Conservation (phyloP, 2,797 vertebrate genomes). For the Thamnophis elegans region DNA sequence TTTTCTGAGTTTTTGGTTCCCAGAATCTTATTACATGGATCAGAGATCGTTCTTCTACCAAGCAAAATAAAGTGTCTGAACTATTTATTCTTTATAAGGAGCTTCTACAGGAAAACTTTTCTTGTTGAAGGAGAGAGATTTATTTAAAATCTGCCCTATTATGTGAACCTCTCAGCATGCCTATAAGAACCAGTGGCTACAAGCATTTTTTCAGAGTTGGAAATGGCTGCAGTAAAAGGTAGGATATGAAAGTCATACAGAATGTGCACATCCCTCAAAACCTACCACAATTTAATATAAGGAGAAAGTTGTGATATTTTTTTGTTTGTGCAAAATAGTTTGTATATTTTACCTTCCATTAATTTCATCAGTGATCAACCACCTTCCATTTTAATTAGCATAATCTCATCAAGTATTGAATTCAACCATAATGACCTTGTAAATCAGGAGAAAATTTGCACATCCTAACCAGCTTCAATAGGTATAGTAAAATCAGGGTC, state of each 20-base stretch:
- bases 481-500: background rate
- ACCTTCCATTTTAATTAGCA: constrained; percentile 29
- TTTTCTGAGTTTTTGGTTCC: background rate
- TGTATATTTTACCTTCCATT: constrained; percentile 17
- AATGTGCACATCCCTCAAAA: background rate
- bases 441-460: constrained; percentile 24
- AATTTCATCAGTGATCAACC: constrained; percentile 15
- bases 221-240: background rate
- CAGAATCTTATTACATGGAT: background rate
- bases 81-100: background rate
- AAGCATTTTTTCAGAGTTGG: background rate
- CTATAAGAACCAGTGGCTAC: background rate
- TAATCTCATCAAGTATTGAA: constrained; percentile 24
- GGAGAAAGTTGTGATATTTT: background rate
- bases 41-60: background rate
- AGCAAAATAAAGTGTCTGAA: background rate
- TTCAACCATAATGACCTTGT: constrained; percentile 26
- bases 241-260: background rate
- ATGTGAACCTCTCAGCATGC: background rate
- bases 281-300: background rate
- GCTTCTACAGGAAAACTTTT: background rate
- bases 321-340: constrained; percentile 14
- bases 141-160: background rate
- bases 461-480: constrained; percentile 6
- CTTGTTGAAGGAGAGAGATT: background rate